A percentile compares a stretch with the other conserved stretches of the same genome.
Evolutionary conservation across 2,113 vertebrate species (phyloP).

Genomic region (Podarcis raffonei): DNA sequence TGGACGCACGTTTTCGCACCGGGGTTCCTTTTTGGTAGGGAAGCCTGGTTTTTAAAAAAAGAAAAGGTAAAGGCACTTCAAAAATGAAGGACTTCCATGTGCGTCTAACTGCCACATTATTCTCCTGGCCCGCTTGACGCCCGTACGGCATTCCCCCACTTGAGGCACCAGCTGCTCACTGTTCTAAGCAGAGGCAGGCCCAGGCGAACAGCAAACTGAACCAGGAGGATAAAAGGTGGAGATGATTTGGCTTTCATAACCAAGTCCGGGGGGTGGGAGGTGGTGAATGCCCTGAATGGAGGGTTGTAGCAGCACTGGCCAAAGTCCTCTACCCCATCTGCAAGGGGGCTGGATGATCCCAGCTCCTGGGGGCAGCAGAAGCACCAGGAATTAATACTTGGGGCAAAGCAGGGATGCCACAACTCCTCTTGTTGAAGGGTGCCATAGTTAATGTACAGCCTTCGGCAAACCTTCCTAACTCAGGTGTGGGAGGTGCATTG

Average conservation of each 20-base stretch:
- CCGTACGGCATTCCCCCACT: too few species aligned
- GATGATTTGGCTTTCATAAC: too few species aligned
- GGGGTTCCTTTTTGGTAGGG: not conserved
- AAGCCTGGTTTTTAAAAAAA: not conserved
- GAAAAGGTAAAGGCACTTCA: constrained; percentile 66
- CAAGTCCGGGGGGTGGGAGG: not conserved
- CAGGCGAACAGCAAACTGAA: not conserved
- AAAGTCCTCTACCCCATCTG: not conserved
- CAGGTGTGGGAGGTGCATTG: too few species aligned
- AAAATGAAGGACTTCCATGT: constrained; percentile 30
- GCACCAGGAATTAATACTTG: not conserved
- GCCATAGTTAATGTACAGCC: not conserved
- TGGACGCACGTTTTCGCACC: not conserved
- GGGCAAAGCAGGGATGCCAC: not conserved
- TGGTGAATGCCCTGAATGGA: too few species aligned
- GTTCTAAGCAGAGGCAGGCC: too few species aligned
- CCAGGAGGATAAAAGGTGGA: not conserved
- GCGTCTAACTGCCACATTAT: not conserved
- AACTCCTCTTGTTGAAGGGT: not conserved
- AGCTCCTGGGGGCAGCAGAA: not conserved
- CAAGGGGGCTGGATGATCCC: too few species aligned
- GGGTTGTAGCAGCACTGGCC: not conserved
- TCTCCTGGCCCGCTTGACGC: too few species aligned
- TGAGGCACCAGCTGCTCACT: not conserved
- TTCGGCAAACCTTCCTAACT: not conserved